phyloP scores from a whole-genome alignment of 2,797 vertebrate genomes.

The Dermochelys coriacea region DNA sequence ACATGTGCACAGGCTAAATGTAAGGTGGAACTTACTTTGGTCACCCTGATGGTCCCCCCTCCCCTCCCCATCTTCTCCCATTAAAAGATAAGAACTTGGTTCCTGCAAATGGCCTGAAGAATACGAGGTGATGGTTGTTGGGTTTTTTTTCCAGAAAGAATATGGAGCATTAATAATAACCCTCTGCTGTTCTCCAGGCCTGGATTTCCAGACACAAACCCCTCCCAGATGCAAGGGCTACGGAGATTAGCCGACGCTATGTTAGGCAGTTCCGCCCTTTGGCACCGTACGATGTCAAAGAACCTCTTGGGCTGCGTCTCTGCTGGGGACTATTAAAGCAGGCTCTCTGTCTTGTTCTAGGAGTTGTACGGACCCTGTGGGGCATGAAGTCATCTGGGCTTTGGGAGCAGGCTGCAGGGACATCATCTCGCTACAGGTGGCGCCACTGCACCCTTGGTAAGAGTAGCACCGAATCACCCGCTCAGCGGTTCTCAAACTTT shows the following conservation, averaged over 20 bases:
- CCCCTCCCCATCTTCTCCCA: background rate
- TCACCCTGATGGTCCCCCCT: background rate
- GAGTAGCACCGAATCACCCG: background rate
- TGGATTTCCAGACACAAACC: background rate
- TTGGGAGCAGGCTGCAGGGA: conserved; percentile 98
- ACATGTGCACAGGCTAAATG: background rate
- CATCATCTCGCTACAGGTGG: conserved; percentile 98
- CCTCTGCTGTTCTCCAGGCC: background rate
- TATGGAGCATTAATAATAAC: rapidly evolving
- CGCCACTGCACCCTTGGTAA: conserved; percentile 97
- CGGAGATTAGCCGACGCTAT: background rate
- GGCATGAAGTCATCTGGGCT: conserved; percentile 99
- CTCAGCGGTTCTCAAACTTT: too few relatives aligned
- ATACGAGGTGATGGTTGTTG: background rate
- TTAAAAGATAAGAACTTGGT: background rate
- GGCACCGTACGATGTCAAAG: background rate
- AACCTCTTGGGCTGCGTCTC: rapidly evolving
- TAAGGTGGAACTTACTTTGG: background rate
- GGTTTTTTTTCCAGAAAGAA: background rate
- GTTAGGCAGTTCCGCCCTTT: background rate
- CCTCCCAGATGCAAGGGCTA: background rate
- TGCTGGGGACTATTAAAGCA: rapidly evolving
- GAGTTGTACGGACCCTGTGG: conserved; percentile 96
- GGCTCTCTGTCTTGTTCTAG: conserved; percentile 78
- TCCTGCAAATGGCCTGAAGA: background rate